These are phyloP conservation scores for Anastrepha ludens DNA, from an alignment of 1,140 invertebrate species.

Conservation along the genomic window DNA sequence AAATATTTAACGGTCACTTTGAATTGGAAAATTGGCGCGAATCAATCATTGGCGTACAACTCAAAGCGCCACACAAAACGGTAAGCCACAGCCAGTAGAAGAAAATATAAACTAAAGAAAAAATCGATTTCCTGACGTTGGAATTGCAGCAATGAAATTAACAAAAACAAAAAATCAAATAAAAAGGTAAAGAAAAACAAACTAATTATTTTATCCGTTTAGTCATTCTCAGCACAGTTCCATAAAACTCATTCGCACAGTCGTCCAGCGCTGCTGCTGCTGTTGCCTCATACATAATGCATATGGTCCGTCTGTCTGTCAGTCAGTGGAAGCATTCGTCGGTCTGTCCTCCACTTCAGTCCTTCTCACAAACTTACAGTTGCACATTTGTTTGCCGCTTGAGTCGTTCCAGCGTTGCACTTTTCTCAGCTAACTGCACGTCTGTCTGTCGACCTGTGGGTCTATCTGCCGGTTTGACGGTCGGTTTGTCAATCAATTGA, in stretches of 20 bases:
- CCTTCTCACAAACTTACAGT: background rate
- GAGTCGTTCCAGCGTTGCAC: background rate
- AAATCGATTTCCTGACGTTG: slow-evolving; percentile 39
- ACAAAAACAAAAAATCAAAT: slow-evolving; percentile 11
- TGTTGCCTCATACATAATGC: slow-evolving; percentile 34
- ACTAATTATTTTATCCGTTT: slow-evolving; percentile 39
- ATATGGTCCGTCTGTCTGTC: background rate
- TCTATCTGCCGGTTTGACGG: background rate
- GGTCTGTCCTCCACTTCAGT: background rate
- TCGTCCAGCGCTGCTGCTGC: background rate
- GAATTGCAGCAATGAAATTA: background rate
- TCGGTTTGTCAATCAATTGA: background rate
- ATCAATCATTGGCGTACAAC: background rate
- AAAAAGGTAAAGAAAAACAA: background rate
- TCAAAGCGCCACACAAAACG: background rate
- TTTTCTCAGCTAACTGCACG: background rate
- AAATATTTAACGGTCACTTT: background rate
- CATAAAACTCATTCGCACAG: slow-evolving; percentile 19
- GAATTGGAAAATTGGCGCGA: slow-evolving; percentile 19
- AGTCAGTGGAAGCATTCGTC: background rate
- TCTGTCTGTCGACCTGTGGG: background rate
- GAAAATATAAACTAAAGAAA: background rate
- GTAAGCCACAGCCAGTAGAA: background rate
- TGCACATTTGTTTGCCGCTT: background rate
- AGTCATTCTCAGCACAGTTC: background rate